These are phyloP conservation scores for Ianthella basta DNA, from an alignment of 37 sponge, comb jelly and placozoan species.

Conservation along the genomic window DNA sequence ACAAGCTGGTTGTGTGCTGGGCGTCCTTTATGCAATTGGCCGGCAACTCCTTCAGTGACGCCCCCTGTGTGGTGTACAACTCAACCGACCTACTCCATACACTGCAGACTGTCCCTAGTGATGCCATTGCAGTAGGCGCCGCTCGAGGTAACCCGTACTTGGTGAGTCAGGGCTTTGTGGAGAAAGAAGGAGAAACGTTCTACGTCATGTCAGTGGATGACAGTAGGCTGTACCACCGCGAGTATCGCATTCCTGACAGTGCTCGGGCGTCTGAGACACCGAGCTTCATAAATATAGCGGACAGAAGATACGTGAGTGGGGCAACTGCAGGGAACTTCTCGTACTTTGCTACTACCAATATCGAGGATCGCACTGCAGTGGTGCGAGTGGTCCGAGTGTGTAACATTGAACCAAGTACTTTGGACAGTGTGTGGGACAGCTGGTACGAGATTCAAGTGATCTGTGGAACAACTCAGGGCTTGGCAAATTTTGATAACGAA, in stretches of 20 bases:
- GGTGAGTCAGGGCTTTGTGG: constrained; percentile 4
- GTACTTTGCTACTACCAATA: not conserved
- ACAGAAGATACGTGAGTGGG: constrained; percentile 6
- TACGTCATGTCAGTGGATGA: not conserved
- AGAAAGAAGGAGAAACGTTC: constrained; percentile 19
- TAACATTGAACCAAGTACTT: not conserved
- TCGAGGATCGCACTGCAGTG: not conserved
- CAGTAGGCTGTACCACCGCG: not conserved
- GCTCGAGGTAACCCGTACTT: not conserved
- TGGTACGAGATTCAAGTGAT: constrained; percentile 27
- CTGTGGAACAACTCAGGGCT: not conserved
- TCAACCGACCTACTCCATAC: not conserved
- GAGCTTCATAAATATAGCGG: too few relatives aligned
- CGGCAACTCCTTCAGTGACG: not conserved
- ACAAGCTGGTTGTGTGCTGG: constrained; percentile 17
- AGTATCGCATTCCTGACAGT: not conserved
- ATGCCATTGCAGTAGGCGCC: not conserved
- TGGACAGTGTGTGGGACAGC: constrained; percentile 4
- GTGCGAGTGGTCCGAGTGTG: constrained; percentile 20
- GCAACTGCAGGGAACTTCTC: constrained; percentile 6
- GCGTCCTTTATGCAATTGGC: not conserved
- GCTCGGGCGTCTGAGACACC: too few relatives aligned
- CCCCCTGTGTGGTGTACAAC: constrained; percentile 26
- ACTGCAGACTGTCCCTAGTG: not conserved
- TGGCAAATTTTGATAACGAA: not conserved